These are phyloP conservation scores for Cephus runcator DNA, from an alignment of 2,888 invertebrate species.

Conservation along the genomic window DNA sequence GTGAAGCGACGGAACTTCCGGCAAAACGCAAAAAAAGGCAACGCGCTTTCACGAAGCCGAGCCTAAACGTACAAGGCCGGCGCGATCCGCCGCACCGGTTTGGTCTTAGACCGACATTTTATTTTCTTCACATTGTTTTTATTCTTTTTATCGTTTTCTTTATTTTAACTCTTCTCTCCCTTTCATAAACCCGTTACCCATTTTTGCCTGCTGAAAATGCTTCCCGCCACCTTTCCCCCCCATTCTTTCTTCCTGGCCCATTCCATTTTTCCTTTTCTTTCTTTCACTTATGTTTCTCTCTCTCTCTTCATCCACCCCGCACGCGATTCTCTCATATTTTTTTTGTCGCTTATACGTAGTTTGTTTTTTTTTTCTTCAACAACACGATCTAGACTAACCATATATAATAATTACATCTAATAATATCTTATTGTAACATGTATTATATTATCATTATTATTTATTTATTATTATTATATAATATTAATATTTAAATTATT, in stretches of 20 bases:
- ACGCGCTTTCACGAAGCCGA: not conserved
- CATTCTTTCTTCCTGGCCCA: slow-evolving; percentile 3
- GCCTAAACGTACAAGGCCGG: slow-evolving; percentile 9
- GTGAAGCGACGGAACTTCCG: not conserved
- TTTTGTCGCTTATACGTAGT: slow-evolving; percentile 54
- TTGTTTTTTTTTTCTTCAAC: slow-evolving; percentile 62
- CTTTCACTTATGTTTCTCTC: not conserved
- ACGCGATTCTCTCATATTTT: slow-evolving; percentile 25
- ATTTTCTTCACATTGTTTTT: slow-evolving; percentile 21
- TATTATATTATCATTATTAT: slow-evolving; percentile 62
- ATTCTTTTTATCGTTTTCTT: slow-evolving; percentile 26
- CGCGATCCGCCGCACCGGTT: slow-evolving; percentile 53
- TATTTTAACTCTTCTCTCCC: slow-evolving; percentile 20
- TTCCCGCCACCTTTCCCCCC: slow-evolving; percentile 8
- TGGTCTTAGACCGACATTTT: slow-evolving; percentile 57
- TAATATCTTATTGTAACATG: slow-evolving; percentile 66
- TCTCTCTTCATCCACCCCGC: not conserved
- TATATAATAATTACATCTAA: slow-evolving; percentile 66
- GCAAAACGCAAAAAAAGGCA: slow-evolving; percentile 17
- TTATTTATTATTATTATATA: slow-evolving; percentile 48
- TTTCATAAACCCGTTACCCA: not conserved
- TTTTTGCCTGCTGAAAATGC: slow-evolving; percentile 11
- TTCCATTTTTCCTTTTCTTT: slow-evolving; percentile 9
- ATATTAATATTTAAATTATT: slow-evolving; percentile 63
- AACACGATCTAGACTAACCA: slow-evolving; percentile 66